Percentiles rank a stretch among this genome's conserved stretches.
phyloP scores from a whole-genome alignment of 2,888 invertebrate species.

The Lasioglossum calceatum region DNA sequence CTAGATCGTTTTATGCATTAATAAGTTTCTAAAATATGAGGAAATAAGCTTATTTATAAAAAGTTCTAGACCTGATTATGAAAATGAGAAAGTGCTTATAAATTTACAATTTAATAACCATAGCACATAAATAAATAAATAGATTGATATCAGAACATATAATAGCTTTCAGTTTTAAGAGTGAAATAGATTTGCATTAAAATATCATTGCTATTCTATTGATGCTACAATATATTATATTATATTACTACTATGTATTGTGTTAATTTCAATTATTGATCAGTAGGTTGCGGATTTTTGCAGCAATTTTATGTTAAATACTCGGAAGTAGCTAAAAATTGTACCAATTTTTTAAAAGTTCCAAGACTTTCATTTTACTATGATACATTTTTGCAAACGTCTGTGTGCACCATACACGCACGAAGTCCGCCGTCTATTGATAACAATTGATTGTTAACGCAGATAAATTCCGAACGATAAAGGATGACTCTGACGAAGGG shows the following conservation, averaged over 20 bases:
- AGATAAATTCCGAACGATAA: background rate
- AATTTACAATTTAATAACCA: background rate
- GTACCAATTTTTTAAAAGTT: background rate
- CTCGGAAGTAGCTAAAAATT: background rate
- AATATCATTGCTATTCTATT: background rate
- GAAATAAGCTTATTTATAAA: background rate
- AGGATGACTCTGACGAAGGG: constrained; percentile 32
- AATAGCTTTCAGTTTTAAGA: background rate
- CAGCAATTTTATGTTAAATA: background rate
- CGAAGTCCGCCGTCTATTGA: background rate
- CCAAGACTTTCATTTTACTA: background rate
- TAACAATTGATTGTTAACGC: background rate
- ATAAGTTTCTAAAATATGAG: background rate
- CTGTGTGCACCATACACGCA: background rate
- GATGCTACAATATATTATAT: background rate
- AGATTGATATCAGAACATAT: background rate
- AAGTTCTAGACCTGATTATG: background rate
- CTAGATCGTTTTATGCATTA: background rate
- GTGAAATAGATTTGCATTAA: background rate
- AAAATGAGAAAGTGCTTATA: background rate
- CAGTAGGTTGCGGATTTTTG: background rate
- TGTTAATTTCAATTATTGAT: background rate
- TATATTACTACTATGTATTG: background rate
- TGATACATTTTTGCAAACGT: background rate
- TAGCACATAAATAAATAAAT: background rate